Base-by-base conservation (phyloP, 2,888 invertebrate genomes). In the Melangyna quadrimaculata region DNA sequence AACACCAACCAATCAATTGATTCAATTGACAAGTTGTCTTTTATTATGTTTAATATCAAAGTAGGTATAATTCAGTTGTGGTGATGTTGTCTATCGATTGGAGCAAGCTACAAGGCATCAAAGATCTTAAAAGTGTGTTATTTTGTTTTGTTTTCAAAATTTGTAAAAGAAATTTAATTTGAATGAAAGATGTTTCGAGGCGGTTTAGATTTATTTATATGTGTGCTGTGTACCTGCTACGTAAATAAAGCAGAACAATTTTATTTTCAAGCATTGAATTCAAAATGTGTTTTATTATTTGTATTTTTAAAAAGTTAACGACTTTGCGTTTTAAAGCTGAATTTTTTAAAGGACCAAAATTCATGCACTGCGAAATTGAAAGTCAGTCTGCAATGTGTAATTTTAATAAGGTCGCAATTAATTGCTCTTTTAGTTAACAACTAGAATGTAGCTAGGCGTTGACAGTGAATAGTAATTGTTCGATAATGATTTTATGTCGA, bases 11-110 rank as follows among this genome's bases (percentile, higher is more conserved):
- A 63, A 51, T 45, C 78, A 73, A 78, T 72, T 82, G 65, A 82
- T 78, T 82, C 69, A 82, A 78, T 82, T 78, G 78, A 73, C 69
- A 78, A 63, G 82, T 78, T 77, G 65, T 51, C 59, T 53, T 35
- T 61, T 43, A 29, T 61, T 77, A 53, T 59, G 59, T 59, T 35
- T 53, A 17, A 29, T 29, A 55, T 55, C 55, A 37, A 35, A 59
- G 59, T 59, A 35, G 37, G 59, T 59, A 27, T 27, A 37, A 37
- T 59, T 59, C 37, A 59, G 35, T 59, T 37, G 19, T 24, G 35
- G 22, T 59, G 14, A 19, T 51, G 51, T 24, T 17, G 14, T 51
- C 27, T 32, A 29, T 55, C 17, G 55, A 32, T 55, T 55, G 29
- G 5, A 53, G n/a, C 24, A 3, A 29, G 17, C 29, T 8, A 32